phyloP scores from a whole-genome alignment of 1,140 invertebrate genomes.

The Cydia amplana region DNA sequence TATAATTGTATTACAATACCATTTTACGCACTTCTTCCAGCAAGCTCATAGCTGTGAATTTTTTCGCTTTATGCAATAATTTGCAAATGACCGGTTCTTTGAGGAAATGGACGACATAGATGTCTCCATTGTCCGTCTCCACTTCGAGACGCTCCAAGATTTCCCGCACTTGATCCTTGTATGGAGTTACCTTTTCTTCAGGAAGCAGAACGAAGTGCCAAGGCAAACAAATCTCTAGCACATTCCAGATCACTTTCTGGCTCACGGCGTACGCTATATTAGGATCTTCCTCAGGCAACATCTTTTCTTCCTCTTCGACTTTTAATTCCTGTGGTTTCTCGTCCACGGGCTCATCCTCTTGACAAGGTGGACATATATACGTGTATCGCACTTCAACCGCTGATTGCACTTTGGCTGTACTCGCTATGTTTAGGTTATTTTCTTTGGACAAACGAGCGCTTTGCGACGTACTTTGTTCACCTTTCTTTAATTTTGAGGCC shows the following conservation, averaged over 20 bases:
- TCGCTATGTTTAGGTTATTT: constrained; percentile 43
- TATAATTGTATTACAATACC: constrained; percentile 35
- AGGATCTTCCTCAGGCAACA: constrained; percentile 46
- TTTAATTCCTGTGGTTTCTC: constrained; percentile 52
- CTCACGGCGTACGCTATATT: constrained; percentile 60
- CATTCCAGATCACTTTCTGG: constrained; percentile 67
- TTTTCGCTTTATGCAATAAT: constrained; percentile 63
- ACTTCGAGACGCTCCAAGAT: constrained; percentile 54
- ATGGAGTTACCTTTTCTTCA: constrained; percentile 52
- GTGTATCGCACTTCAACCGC: constrained; percentile 53
- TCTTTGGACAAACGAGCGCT: constrained; percentile 57
- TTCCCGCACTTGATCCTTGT: constrained; percentile 50
- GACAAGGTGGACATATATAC: constrained; percentile 61
- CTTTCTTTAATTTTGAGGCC: constrained; percentile 49
- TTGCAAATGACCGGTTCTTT: constrained; percentile 58
- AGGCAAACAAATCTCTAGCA: constrained; percentile 66
- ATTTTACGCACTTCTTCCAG: constrained; percentile 53
- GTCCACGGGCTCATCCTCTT: constrained; percentile 53
- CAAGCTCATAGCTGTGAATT: constrained; percentile 59
- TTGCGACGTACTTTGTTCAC: constrained; percentile 40
- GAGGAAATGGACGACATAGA: constrained; percentile 65
- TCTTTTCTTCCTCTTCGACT: constrained; percentile 54
- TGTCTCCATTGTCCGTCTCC: constrained; percentile 65
- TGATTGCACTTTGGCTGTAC: constrained; percentile 53
- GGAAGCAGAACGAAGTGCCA: constrained; percentile 64